Evolutionary conservation across 1,140 invertebrate species (phyloP), one percentile per base, ranked within the genome.

Genomic region (Drosophila burlai): DNA sequence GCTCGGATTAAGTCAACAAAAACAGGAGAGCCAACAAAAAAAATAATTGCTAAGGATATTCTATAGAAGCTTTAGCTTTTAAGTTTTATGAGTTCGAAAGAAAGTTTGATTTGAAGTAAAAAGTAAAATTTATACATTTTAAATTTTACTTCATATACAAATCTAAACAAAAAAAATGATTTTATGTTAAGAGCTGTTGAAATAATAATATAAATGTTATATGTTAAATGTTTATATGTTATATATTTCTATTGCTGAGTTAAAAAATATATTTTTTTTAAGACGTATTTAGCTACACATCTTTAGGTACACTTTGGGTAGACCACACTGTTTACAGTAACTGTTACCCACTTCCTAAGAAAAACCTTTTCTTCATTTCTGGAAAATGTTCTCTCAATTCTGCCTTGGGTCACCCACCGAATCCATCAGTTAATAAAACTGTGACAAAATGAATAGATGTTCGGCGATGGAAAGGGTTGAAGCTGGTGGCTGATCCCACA

Each of bases 381-480:
- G 6, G 18, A 57, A 77, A 67, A 52, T 57, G 52, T 81, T 66
- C 42, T 59, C 40, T 43, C 40, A 62, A 57, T 82, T 64, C 29
- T 67, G 43, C 21, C 34, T 62, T 45, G n/a, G 76, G 64, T 58
- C 64, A 66, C 15, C n/a, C 68, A 77, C 49, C 65, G 62, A 80
- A 87, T 84, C 83, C 77, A 89, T 87, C 83, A 87, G 84, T 89
- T 89, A 89, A 89, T 87, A 87, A 87, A 87, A 89, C 77, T 78
- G 61, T 81, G 84, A 75, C 83, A 83, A 83, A 83, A 66, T 76
- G 54, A 55, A 72, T 16, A 46, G 57, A 45, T 68, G 49, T 49
- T 34, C 4, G 34, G 34, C 55, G 18, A 21, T 46, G 40, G 18
- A 31, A 52, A 46, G 18, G 59, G 34, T 18, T n/a, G 45, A 59